Conservation (phyloP, 2,888 invertebrate species). For the Apomyelois bistriatella region DNA sequence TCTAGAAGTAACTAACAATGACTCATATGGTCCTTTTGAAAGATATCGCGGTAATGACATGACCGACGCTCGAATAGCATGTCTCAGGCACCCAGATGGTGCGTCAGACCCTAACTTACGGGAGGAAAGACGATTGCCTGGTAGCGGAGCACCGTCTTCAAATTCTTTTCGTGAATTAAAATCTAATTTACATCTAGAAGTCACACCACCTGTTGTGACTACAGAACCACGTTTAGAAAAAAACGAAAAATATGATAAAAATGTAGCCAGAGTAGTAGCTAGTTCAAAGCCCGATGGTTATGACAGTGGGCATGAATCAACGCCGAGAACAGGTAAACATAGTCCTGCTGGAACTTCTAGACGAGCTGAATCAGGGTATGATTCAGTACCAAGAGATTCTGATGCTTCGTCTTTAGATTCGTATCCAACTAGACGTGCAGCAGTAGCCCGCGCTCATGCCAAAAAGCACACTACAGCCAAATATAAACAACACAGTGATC, state of each 20-base stretch:
- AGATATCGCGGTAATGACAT: slow-evolving; percentile 80
- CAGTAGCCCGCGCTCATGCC: slow-evolving; percentile 70
- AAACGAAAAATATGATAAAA: slow-evolving; percentile 81
- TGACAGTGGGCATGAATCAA: slow-evolving; percentile 91
- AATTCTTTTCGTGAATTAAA: slow-evolving; percentile 80
- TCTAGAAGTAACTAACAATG: slow-evolving; percentile 74
- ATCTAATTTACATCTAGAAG: slow-evolving; percentile 70
- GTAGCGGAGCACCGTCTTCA: slow-evolving; percentile 80
- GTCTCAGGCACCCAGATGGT: slow-evolving; percentile 92
- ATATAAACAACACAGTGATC: slow-evolving; percentile 85
- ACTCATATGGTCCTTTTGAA: slow-evolving; percentile 81
- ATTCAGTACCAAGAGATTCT: slow-evolving; percentile 92
- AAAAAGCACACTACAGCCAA: slow-evolving; percentile 80
- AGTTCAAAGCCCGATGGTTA: slow-evolving; percentile 87
- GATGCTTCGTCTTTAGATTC: slow-evolving; percentile 94
- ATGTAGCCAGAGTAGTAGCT: slow-evolving; percentile 82
- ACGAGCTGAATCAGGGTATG: slow-evolving; percentile 94
- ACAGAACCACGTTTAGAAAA: slow-evolving; percentile 81
- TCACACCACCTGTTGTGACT: slow-evolving; percentile 78
- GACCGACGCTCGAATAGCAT: slow-evolving; percentile 82
- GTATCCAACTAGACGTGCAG: slow-evolving; percentile 71
- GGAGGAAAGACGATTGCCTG: slow-evolving; percentile 83
- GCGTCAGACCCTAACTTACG: slow-evolving; percentile 95
- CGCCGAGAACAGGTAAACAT: slow-evolving; percentile 89
- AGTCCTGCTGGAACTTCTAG: slow-evolving; percentile 88